Conservation (phyloP, 37 sponge, comb jelly and placozoan species). For the Eunapius fragilis region DNA sequence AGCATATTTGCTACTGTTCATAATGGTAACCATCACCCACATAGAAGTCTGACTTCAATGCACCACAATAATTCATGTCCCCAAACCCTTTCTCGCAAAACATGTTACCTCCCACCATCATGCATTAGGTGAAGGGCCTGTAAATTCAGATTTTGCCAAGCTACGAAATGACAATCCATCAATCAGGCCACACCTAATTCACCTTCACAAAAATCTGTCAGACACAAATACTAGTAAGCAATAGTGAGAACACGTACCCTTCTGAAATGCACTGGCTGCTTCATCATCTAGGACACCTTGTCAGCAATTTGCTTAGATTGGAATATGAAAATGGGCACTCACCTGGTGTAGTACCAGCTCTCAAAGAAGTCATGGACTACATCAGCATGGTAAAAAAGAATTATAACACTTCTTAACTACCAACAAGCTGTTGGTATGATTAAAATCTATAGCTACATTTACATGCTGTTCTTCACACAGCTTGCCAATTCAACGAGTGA, state of each 20-base stretch:
- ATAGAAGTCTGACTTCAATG: neutral
- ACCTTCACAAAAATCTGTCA: neutral
- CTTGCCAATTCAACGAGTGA: neutral
- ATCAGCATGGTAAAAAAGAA: conserved; percentile 16
- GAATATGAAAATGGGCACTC: conserved; percentile 39
- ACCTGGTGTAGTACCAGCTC: conserved; percentile 31
- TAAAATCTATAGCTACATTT: neutral
- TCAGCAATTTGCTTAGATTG: conserved; percentile 29
- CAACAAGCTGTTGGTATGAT: too few species aligned
- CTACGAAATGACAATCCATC: neutral
- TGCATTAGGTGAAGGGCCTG: neutral
- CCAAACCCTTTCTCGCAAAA: neutral
- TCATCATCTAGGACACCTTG: neutral
- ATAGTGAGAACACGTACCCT: neutral
- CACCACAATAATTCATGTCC: neutral
- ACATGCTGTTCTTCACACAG: neutral
- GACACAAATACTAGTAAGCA: neutral
- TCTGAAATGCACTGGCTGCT: too few species aligned
- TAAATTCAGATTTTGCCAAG: neutral
- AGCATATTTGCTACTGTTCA: too few species aligned
- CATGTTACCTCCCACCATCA: neutral
- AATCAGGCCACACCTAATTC: neutral
- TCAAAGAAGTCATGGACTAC: conserved; percentile 25
- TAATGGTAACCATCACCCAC: neutral
- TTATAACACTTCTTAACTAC: too few species aligned